These are phyloP conservation scores for Thalpophila matura DNA, from an alignment of 2,888 invertebrate genomes.

Conservation along the genomic window DNA sequence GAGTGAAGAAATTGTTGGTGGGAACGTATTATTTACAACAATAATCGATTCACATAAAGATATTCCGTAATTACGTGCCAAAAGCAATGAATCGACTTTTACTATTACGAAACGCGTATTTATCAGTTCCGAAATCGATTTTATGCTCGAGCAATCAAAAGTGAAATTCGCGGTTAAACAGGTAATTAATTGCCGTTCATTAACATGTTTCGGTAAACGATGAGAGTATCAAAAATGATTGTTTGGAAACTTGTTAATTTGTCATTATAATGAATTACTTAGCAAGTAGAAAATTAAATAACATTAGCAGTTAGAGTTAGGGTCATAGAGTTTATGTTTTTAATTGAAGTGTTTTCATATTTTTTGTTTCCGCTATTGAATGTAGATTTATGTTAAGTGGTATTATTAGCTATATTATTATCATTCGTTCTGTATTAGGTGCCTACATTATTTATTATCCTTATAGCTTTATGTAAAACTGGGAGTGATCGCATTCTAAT, in stretches of 20 bases:
- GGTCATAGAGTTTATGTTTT: background rate
- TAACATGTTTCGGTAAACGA: conserved; percentile 49
- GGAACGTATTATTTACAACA: conserved; percentile 5
- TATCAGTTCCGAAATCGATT: conserved; percentile 72
- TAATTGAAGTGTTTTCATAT: background rate
- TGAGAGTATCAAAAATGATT: conserved; percentile 44
- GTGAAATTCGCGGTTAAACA: conserved; percentile 69
- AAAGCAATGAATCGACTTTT: conserved; percentile 67
- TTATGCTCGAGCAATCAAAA: conserved; percentile 70
- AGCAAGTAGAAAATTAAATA: background rate
- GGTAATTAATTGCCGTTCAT: conserved; percentile 64
- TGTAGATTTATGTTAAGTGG: conserved; percentile 4
- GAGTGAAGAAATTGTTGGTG: background rate
- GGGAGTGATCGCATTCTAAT: conserved; percentile 23
- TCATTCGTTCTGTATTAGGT: background rate
- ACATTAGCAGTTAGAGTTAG: background rate
- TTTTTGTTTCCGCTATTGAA: conserved; percentile 4
- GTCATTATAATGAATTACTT: background rate
- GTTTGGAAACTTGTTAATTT: conserved; percentile 22
- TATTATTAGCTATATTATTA: too few relatives aligned
- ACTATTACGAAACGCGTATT: conserved; percentile 69
- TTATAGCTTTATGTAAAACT: conserved; percentile 1
- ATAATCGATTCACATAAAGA: conserved; percentile 18
- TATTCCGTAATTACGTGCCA: conserved; percentile 47
- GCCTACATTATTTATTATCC: background rate